A percentile compares a stretch with the other conserved stretches of the same genome.
These are phyloP conservation scores for Psylliodes chrysocephalus DNA, from an alignment of 2,888 invertebrate genomes.

Conservation along the genomic window DNA sequence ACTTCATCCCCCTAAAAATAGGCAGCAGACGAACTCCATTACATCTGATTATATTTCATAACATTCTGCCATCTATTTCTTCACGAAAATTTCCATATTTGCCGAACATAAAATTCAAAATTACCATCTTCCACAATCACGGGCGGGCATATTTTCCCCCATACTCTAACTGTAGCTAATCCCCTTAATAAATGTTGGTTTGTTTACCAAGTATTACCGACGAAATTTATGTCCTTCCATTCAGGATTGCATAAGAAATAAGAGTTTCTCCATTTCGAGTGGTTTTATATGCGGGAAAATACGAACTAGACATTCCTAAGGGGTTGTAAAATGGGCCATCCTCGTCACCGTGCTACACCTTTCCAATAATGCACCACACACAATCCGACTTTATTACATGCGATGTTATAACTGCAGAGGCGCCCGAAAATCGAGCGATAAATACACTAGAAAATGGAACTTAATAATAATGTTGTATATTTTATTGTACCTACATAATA, in stretches of 20 bases:
- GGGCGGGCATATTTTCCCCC: conserved; percentile 19
- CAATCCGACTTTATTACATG: conserved; percentile 19
- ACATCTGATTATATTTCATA: conserved; percentile 1
- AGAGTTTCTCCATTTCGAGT: conserved; percentile 48
- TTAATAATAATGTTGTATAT: no score
- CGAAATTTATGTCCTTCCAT: conserved; percentile 17
- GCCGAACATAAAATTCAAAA: conserved; percentile 7
- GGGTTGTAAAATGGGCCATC: conserved; percentile 31
- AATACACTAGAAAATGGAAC: no score
- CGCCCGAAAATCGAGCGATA: background rate
- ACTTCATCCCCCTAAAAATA: background rate
- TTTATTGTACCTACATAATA: no score
- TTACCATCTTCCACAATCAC: conserved; percentile 20
- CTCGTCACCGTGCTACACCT: conserved; percentile 19
- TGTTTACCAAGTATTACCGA: conserved; percentile 22
- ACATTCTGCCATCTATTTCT: background rate
- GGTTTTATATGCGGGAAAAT: conserved; percentile 37
- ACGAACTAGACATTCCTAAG: conserved; percentile 28
- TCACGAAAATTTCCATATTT: conserved; percentile 10
- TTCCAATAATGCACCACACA: conserved; percentile 27
- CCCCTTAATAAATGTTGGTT: conserved; percentile 28
- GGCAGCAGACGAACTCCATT: background rate
- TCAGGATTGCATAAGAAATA: conserved; percentile 50
- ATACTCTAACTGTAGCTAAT: conserved; percentile 25
- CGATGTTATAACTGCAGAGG: conserved; percentile 6